Percentiles rank a stretch among this genome's conserved stretches.
These are phyloP conservation scores for Trichoplusia ni DNA, from an alignment of 1,140 invertebrate species.

Conservation along the genomic window DNA sequence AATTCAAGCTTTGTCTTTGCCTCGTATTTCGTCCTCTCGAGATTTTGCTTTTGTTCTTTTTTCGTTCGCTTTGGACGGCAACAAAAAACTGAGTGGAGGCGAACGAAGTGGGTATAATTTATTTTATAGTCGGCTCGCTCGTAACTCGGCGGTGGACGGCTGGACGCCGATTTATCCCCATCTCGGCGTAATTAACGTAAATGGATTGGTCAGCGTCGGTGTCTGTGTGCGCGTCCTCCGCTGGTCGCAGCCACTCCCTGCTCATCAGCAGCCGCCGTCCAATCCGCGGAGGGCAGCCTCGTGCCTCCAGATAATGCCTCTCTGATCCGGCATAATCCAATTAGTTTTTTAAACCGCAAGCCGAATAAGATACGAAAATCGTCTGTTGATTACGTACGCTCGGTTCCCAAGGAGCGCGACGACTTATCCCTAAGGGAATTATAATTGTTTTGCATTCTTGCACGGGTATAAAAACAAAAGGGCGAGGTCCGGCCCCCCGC, in stretches of 20 bases:
- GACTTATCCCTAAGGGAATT: slow-evolving; percentile 76
- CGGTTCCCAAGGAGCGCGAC: slow-evolving; percentile 61
- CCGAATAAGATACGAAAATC: slow-evolving; percentile 64
- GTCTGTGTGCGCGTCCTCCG: slow-evolving; percentile 53
- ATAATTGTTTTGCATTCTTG: slow-evolving; percentile 82
- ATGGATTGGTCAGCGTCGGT: slow-evolving; percentile 75
- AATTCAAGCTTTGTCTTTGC: slow-evolving; percentile 81
- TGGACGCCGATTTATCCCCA: slow-evolving; percentile 81
- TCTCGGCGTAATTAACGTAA: slow-evolving; percentile 80
- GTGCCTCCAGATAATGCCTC: slow-evolving; percentile 5
- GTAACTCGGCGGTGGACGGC: slow-evolving; percentile 79
- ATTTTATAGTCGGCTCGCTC: slow-evolving; percentile 80
- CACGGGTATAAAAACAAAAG: slow-evolving; percentile 79
- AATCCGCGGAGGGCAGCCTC: slow-evolving; percentile 16
- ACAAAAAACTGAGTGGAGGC: slow-evolving; percentile 80
- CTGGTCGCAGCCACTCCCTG: slow-evolving; percentile 50
- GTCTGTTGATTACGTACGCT: slow-evolving; percentile 63
- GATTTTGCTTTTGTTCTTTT: slow-evolving; percentile 75
- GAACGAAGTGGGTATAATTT: slow-evolving; percentile 81
- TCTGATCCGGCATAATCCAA: slow-evolving; percentile 57
- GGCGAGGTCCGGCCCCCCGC: slow-evolving; percentile 67
- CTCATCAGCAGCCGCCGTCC: slow-evolving; percentile 33
- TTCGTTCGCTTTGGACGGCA: slow-evolving; percentile 61
- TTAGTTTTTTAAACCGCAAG: slow-evolving; percentile 70
- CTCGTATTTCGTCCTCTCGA: slow-evolving; percentile 80